Percentiles rank a stretch among this genome's conserved stretches.
Conservation (phyloP, 2,797 vertebrate species). For the Ptychobarbus kaznakovi region DNA sequence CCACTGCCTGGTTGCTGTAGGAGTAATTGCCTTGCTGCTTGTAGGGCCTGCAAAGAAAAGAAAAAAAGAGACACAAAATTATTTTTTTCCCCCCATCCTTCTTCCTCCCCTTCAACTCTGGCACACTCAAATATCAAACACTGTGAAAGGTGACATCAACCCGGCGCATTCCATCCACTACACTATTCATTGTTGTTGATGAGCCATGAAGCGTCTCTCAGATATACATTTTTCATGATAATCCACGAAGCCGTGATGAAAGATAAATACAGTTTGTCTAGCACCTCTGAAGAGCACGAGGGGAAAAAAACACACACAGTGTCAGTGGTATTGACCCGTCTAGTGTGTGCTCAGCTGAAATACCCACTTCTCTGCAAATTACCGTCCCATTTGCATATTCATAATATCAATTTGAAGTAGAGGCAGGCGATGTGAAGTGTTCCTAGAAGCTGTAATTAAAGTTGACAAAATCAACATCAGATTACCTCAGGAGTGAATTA, state of each 20-base stretch:
- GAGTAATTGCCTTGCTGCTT: constrained; percentile 98
- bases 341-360: constrained; percentile 95
- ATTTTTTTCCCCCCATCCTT: constrained; percentile 48
- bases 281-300: constrained; percentile 77
- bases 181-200: constrained; percentile 54
- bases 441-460: constrained; percentile 99
- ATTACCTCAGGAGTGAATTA: constrained; percentile 98
- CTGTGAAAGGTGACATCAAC: constrained; percentile 41
- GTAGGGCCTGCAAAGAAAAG: constrained; percentile 86
- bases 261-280: constrained; percentile 89
- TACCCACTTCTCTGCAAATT: constrained; percentile 96
- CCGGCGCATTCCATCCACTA: constrained; percentile 45
- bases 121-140: constrained; percentile 42
- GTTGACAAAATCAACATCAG: constrained; percentile 99
- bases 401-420: constrained; percentile 98
- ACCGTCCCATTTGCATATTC: constrained; percentile 96
- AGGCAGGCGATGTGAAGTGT: constrained; percentile 96
- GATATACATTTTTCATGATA: constrained; percentile 69
- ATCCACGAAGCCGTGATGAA: constrained; percentile 76
- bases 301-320: constrained; percentile 74
- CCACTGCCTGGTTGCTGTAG: constrained; percentile 99
- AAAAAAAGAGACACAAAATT: constrained; percentile 57
- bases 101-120: constrained; percentile 23
- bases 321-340: constrained; percentile 93
- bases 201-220: constrained; percentile 54